phyloP scores from a whole-genome alignment of 2,113 vertebrate species.

The Chiloscyllium plagiosum region DNA sequence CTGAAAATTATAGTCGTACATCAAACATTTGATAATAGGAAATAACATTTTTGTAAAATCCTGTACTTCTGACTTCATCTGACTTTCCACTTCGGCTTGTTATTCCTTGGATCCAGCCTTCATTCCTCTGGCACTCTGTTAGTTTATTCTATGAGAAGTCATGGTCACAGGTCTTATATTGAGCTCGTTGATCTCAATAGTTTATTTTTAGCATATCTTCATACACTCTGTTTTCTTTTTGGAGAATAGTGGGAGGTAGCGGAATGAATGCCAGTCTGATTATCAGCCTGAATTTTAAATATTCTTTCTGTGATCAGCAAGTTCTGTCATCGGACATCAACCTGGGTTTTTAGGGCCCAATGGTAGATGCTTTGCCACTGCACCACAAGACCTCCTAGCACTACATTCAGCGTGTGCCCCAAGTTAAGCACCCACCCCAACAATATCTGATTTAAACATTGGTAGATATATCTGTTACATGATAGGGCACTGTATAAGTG shows the following conservation, averaged over 20 bases:
- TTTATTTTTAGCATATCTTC: too few relatives aligned
- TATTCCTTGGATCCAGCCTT: neutral
- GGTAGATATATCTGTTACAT: neutral
- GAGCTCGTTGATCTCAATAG: neutral
- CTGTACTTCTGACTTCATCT: neutral
- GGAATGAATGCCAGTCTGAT: too few relatives aligned
- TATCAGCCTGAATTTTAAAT: too few relatives aligned
- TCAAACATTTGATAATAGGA: neutral
- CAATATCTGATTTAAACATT: neutral
- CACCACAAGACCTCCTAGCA: neutral
- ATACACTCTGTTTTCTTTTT: too few relatives aligned
- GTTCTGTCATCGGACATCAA: too few relatives aligned
- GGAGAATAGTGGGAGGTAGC: too few relatives aligned
- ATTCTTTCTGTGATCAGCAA: too few relatives aligned
- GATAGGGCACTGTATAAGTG: neutral
- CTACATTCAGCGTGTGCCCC: neutral
- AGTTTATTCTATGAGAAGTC: neutral
- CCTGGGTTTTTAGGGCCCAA: fast-evolving
- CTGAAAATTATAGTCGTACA: neutral
- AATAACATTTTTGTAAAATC: neutral
- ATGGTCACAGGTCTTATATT: neutral
- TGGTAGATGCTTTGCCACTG: too few relatives aligned
- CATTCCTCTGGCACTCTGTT: neutral
- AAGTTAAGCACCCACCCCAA: neutral
- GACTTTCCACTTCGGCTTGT: neutral